These are phyloP conservation scores for Trigoniulus corallinus DNA, from an alignment of 1,140 invertebrate species.

Conservation along the genomic window DNA sequence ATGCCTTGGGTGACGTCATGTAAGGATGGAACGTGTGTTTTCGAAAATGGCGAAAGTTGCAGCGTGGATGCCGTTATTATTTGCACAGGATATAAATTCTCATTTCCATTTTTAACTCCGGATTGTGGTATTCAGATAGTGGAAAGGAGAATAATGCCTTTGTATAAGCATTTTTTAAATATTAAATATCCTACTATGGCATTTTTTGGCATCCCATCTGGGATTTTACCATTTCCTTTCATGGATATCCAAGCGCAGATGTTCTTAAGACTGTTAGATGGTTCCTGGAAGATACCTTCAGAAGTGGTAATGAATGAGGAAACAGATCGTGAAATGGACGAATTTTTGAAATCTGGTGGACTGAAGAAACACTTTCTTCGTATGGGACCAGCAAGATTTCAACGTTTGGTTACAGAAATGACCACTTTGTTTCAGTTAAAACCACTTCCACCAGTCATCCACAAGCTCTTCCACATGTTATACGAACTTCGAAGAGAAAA, in stretches of 20 bases:
- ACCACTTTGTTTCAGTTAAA: constrained; percentile 20
- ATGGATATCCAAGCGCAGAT: constrained; percentile 54
- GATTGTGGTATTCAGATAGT: constrained; percentile 52
- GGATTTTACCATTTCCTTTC: constrained; percentile 64
- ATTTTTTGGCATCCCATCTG: constrained; percentile 62
- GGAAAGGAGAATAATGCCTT: constrained; percentile 57
- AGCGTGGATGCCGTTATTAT: constrained; percentile 51
- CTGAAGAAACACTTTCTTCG: not conserved
- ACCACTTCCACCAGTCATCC: not conserved
- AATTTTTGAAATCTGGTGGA: not conserved
- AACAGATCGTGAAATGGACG: not conserved
- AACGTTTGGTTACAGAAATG: constrained; percentile 49
- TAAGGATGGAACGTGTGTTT: constrained; percentile 27
- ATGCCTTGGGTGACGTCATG: not conserved
- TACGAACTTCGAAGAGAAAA: not conserved
- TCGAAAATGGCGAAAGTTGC: constrained; percentile 28
- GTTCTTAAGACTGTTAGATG: not conserved
- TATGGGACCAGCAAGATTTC: constrained; percentile 23
- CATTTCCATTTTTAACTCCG: constrained; percentile 58
- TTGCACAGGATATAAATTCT: constrained; percentile 68
- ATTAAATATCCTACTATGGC: constrained; percentile 55
- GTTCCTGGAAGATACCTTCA: not conserved
- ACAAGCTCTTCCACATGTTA: not conserved
- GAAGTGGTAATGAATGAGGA: not conserved
- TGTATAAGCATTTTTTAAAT: constrained; percentile 74